Base-by-base conservation (phyloP, 1,140 invertebrate species). In the Lucilia cuprina region DNA sequence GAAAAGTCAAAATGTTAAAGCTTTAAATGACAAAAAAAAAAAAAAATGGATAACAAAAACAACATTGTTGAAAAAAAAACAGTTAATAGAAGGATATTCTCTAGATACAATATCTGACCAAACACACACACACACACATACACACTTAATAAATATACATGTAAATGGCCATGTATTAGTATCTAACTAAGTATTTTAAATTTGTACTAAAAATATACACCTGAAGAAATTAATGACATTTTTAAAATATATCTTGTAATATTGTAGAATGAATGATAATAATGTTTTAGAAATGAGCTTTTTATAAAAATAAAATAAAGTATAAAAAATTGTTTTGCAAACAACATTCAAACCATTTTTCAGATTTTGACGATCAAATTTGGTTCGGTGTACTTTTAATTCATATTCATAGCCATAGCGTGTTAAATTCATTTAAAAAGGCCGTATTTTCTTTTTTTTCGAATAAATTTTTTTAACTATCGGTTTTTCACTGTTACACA, bases 1-100 rank as follows among this genome's bases (percentile, higher is more conserved):
- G 65, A 70, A 25, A 70, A 70, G 65, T 70, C 65, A 70, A 70
- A 70, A 70, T 70, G 19, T 21, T 70, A 70, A 70, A 70, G 19
- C n/a, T 70, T 21, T 70, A 21, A 65, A 14, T 14, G 50, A 14
- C 2, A 55, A 55, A 65, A 65, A 65, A n/a, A n/a, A n/a, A n/a
- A n/a, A n/a, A 65, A 49, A 49, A 49, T 9, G 13, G 25, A 30
- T 30, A 30, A 30, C 25, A 30, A 30, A 30, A 9, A 49, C 49
- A 55, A 55, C 50, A 70, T 2, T 19, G 50, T 30, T 17, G n/a
- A 14, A 65, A n/a, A 65, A n/a, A 65, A 70, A 21, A 21, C 7
- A 70, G 60, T 8, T 5, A 70, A 17, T 70, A 4, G 60, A 70
- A 70, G 60, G 60, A 70, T 70, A 70, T 21, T 70, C 17, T 70